These are phyloP conservation scores for Parazoanthus atlanticus DNA, from an alignment of 92 coral and sea anemone genomes.

Conservation along the genomic window DNA sequence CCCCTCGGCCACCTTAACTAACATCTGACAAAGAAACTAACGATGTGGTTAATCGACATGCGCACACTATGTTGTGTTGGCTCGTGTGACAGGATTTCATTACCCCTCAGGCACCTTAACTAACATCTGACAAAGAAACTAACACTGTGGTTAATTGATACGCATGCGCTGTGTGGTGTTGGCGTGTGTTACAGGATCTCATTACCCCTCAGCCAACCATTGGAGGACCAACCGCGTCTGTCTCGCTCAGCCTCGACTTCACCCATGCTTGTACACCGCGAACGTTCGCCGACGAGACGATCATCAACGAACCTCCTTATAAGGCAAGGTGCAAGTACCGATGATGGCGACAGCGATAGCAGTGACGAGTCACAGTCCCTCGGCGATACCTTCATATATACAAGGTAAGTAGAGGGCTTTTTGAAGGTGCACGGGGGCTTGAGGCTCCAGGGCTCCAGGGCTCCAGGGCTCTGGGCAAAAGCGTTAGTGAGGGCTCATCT, in stretches of 20 bases:
- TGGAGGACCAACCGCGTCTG: slow-evolving; percentile 40
- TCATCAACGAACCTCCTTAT: slow-evolving; percentile 23
- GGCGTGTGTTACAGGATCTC: slow-evolving; percentile 33
- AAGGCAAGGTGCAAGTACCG: slow-evolving; percentile 34
- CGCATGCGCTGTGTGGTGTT: background rate
- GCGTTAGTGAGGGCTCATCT: too few species aligned
- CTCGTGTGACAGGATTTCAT: too few species aligned
- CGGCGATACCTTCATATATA: slow-evolving; percentile 36
- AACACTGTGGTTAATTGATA: background rate
- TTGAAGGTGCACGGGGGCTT: background rate
- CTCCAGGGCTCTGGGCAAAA: too few species aligned
- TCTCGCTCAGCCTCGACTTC: slow-evolving; percentile 37
- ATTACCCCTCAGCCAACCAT: slow-evolving; percentile 41
- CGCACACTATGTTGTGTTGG: background rate
- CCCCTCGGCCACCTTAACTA: slow-evolving; percentile 1
- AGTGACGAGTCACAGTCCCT: slow-evolving; percentile 44
- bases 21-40: slow-evolving; percentile 15
- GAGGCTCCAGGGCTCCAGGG: too few species aligned
- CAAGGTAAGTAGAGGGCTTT: slow-evolving; percentile 16
- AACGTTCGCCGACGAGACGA: slow-evolving; percentile 18
- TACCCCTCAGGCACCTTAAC: background rate
- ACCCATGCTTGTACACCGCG: slow-evolving; percentile 15
- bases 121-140: slow-evolving; percentile 13
- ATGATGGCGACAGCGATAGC: slow-evolving; percentile 40
- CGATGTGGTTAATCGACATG: background rate